Conservation (phyloP, 1,140 invertebrate genomes). For the Theocolax elegans region DNA sequence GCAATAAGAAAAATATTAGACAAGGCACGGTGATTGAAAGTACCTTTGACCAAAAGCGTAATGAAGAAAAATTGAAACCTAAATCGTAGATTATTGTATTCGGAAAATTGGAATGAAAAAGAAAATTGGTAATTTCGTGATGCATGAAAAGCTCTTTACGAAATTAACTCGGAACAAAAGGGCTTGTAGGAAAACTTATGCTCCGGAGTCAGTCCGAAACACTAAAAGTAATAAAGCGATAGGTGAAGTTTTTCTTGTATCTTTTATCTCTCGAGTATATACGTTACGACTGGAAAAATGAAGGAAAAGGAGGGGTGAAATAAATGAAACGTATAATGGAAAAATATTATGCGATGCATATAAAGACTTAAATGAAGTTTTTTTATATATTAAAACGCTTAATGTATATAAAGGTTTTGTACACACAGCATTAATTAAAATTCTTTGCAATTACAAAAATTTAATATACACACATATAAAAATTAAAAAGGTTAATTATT, state of each 20-base stretch:
- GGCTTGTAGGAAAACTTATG: neutral
- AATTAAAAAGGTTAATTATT: too few relatives aligned
- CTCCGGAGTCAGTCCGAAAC: neutral
- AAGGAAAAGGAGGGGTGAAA: neutral
- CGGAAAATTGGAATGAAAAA: neutral
- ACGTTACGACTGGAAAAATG: neutral
- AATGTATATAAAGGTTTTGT: too few relatives aligned
- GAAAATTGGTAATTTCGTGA: constrained; percentile 4
- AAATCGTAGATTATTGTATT: neutral
- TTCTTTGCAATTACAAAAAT: too few relatives aligned
- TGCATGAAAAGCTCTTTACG: constrained; percentile 10
- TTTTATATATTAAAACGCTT: neutral
- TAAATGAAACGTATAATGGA: neutral
- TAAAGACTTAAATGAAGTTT: constrained; percentile 3
- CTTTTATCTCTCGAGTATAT: neutral
- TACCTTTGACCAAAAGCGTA: neutral
- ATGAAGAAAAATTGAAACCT: neutral
- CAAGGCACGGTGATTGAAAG: neutral
- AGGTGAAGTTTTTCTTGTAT: neutral
- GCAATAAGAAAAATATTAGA: too few relatives aligned
- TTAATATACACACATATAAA: too few relatives aligned
- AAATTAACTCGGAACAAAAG: neutral
- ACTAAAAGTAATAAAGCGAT: constrained; percentile 4
- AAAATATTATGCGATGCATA: neutral
- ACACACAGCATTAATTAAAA: too few relatives aligned